Evolutionary conservation across 1,140 invertebrate species (phyloP), one percentile per base, ranked within the genome.

Genomic region (Palaemon carinicauda): DNA sequence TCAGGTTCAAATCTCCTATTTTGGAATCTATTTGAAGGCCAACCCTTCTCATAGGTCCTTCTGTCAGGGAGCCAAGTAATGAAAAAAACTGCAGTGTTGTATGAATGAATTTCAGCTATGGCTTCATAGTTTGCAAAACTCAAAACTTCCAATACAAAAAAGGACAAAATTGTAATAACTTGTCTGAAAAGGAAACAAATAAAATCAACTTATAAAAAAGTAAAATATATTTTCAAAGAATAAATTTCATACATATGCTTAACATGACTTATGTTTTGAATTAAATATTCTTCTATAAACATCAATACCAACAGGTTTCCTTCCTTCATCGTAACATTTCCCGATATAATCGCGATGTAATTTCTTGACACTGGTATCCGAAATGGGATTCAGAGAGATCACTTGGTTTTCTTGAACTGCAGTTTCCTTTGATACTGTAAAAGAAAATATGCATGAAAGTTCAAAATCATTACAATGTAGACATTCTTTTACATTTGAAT

Each of bases 291-390:
- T 80, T 10, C 78, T 60, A 19, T 80, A 80, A 17, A 80, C 78
- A 60, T 80, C 78, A 33, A 80, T 80, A n/a, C 78, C 78, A n/a
- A 80, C 29, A n/a, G 78, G 53, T 17, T 80, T 80, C 52, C 54
- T 60, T 29, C 53, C 78, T 65, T 60, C 78, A 60, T 80, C 51
- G 4, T 14, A 33, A 19, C 78, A 80, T n/a, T 54, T 54, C 14
- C 15, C 15, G 15, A 80, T n/a, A 33, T 80, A 80, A 31, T 17
- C 78, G 10, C 7, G n/a, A 21, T 80, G 78, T 19, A 60, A 33
- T 60, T 80, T 80, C n/a, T 60, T 80, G 9, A 80, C 54, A 33
- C 78, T 80, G 19, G 31, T 80, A 56, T 80, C 78, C 21, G 54
- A 54, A 10, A 21, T 7, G 19, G 21, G 29, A 14, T n/a, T 31